These are phyloP conservation scores for Protobothrops mucrosquamatus DNA, from an alignment of 2,113 vertebrate genomes.

Conservation along the genomic window DNA sequence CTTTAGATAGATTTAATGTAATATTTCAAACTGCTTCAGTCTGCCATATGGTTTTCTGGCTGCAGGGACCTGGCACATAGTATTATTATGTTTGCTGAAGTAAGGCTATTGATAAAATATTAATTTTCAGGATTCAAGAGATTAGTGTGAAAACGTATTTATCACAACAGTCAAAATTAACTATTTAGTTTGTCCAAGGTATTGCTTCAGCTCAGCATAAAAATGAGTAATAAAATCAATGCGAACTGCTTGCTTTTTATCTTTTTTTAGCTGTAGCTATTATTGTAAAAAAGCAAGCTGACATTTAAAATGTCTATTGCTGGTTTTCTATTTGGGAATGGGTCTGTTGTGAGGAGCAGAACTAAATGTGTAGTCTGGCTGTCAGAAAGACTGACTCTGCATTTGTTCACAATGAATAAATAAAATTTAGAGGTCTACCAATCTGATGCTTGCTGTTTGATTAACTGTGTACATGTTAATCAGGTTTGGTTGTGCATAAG, in stretches of 20 bases:
- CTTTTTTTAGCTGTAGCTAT: neutral
- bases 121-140: slow-evolving; percentile 60
- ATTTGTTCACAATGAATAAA: neutral
- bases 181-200: slow-evolving; percentile 50
- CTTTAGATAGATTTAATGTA: slow-evolving; percentile 80
- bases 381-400: neutral
- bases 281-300: neutral
- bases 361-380: neutral
- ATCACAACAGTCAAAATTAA: slow-evolving; percentile 66
- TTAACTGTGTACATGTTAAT: neutral
- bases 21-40: slow-evolving; percentile 76
- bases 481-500: neutral
- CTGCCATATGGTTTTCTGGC: slow-evolving; percentile 76
- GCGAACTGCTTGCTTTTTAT: neutral
- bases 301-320: neutral
- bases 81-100: slow-evolving; percentile 75
- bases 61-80: slow-evolving; percentile 67
- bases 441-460: neutral
- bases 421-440: neutral
- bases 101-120: slow-evolving; percentile 74
- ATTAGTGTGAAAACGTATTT: slow-evolving; percentile 40
- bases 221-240: neutral
- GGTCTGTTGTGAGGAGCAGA: neutral
- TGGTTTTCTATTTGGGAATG: neutral
- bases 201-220: neutral